Evolutionary conservation across 2,113 vertebrate species (phyloP).

Genomic region (Nibea coibor): DNA sequence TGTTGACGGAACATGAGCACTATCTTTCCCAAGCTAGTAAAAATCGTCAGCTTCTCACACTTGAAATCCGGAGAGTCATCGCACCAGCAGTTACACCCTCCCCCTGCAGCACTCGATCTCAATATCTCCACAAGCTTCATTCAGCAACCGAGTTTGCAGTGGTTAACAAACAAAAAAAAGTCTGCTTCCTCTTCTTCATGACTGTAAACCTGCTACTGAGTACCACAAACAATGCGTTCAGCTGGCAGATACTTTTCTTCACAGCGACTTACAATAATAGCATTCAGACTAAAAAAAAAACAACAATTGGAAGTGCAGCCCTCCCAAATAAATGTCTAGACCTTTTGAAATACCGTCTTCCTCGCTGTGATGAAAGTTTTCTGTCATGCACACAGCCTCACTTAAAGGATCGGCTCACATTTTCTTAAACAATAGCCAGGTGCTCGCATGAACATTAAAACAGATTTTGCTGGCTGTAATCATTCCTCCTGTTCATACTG

Average conservation of each 20-base stretch:
- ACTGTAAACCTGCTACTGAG: neutral
- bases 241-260: neutral
- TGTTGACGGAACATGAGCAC: slow-evolving; percentile 28
- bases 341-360: neutral
- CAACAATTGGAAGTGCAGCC: neutral
- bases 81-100: slow-evolving; percentile 25
- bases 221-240: neutral
- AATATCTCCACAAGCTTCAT: slow-evolving; percentile 40
- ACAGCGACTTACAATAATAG: neutral
- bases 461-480: neutral
- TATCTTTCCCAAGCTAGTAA: slow-evolving; percentile 16
- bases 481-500: no score
- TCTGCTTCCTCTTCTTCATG: slow-evolving; percentile 24
- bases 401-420: neutral
- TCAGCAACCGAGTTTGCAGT: slow-evolving; percentile 17
- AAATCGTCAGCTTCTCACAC: neutral
- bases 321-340: neutral
- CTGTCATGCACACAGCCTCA: neutral
- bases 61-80: slow-evolving; percentile 43
- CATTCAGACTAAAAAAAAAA: neutral
- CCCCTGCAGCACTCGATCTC: slow-evolving; percentile 10
- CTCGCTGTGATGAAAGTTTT: neutral
- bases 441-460: neutral
- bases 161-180: slow-evolving; percentile 23
- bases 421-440: neutral